A percentile compares a stretch with the other conserved stretches of the same genome.
Evolutionary conservation across 92 coral and sea anemone species (phyloP).

Genomic region (Phenganax stokvisi): DNA sequence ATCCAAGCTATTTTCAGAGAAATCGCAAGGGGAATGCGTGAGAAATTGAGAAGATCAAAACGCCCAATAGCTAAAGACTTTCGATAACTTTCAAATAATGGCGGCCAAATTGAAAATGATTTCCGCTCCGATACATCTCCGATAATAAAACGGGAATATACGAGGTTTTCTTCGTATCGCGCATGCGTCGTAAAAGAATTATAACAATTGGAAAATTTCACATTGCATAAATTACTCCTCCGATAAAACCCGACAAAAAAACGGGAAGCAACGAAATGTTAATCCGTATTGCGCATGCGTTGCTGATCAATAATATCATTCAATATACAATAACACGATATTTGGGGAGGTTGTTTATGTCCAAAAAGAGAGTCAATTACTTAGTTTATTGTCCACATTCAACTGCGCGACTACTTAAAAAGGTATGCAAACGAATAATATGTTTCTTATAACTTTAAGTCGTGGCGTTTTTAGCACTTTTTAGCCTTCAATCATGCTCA

Average conservation of each 20-base stretch:
- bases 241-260: background rate
- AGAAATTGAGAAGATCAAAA: too few relatives aligned
- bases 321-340: background rate
- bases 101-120: too few relatives aligned
- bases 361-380: background rate
- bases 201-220: background rate
- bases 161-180: too few relatives aligned
- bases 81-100: too few relatives aligned
- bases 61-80: too few relatives aligned
- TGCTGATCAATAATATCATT: background rate
- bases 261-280: background rate
- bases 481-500: background rate
- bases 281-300: background rate
- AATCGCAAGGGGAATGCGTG: constrained; percentile 12
- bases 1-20: background rate
- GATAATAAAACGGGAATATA: too few relatives aligned
- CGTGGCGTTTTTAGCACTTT: background rate
- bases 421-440: constrained; percentile 8
- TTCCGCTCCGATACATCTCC: too few relatives aligned
- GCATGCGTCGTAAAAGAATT: background rate
- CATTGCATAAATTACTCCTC: background rate
- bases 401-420: background rate
- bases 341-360: constrained; percentile 1
- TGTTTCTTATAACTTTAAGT: background rate
- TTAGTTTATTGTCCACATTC: background rate